These are phyloP conservation scores for Strix occidentalis DNA, from an alignment of 2,797 vertebrate species.

Conservation along the genomic window DNA sequence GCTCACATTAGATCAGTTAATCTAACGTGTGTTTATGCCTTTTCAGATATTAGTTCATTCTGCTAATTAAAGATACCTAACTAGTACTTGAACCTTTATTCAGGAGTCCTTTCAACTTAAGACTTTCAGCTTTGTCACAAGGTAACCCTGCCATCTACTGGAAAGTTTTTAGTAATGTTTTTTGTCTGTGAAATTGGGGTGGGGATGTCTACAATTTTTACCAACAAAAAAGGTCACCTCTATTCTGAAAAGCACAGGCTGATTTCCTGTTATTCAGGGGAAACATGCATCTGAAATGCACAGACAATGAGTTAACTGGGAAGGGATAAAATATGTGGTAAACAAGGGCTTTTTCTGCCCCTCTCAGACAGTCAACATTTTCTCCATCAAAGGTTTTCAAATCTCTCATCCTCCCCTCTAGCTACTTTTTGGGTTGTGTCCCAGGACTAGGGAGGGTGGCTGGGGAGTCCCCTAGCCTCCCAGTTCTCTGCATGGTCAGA, in stretches of 20 bases:
- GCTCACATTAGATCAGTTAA: not conserved
- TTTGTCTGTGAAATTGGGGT: not conserved
- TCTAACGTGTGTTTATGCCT: not conserved
- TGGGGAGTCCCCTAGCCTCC: not conserved
- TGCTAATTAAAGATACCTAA: not conserved
- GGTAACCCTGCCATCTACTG: constrained; percentile 60
- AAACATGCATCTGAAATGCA: not conserved
- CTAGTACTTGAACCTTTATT: not conserved
- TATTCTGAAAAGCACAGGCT: not conserved
- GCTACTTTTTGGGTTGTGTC: not conserved
- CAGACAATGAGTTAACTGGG: not conserved
- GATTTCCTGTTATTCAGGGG: not conserved
- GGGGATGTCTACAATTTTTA: not conserved
- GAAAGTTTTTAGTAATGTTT: not conserved
- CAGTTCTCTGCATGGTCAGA: fast-evolving
- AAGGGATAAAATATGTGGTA: not conserved
- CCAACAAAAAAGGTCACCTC: not conserved
- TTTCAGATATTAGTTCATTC: not conserved
- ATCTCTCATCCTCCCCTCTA: not conserved
- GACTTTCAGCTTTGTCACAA: not conserved
- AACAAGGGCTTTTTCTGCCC: not conserved
- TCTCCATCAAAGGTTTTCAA: not conserved
- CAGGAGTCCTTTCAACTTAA: not conserved
- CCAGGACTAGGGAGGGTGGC: not conserved
- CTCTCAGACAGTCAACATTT: not conserved